Evolutionary conservation across 2,113 vertebrate genomes (phyloP).

Genomic region (Hiodon alosoides): DNA sequence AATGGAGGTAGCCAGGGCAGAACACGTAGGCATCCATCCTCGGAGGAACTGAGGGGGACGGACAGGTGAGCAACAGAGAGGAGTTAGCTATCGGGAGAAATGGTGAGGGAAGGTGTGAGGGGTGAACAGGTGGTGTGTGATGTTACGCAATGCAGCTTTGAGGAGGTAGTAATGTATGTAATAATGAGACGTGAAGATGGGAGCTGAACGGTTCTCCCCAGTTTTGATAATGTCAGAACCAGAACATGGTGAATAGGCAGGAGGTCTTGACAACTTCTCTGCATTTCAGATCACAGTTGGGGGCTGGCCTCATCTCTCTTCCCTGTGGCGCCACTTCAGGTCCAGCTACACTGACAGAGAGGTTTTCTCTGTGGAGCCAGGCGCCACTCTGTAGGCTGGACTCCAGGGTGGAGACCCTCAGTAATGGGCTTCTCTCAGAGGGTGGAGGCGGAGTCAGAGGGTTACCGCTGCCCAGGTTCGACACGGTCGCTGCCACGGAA

Average conservation of each 20-base stretch:
- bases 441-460: neutral
- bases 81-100: neutral
- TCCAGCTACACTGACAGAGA: conserved; percentile 11
- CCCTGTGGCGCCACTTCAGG: neutral
- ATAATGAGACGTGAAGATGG: too few relatives aligned
- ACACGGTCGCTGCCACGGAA: neutral
- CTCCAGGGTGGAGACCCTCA: too few relatives aligned
- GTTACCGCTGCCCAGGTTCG: neutral
- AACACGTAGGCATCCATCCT: conserved; percentile 23
- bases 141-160: too few relatives aligned
- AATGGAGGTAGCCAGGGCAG: conserved; percentile 27
- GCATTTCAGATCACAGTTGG: neutral
- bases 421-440: neutral
- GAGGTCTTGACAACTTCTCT: neutral
- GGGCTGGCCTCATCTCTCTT: neutral
- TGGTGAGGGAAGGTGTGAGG: neutral
- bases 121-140: too few relatives aligned
- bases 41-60: conserved; percentile 4
- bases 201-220: too few relatives aligned
- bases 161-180: too few relatives aligned
- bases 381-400: neutral
- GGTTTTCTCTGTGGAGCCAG: neutral
- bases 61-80: conserved; percentile 24
- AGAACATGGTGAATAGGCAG: too few relatives aligned
- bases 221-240: too few relatives aligned